Base-by-base conservation (phyloP, 2,888 invertebrate species). In the Ellobium chinense region DNA sequence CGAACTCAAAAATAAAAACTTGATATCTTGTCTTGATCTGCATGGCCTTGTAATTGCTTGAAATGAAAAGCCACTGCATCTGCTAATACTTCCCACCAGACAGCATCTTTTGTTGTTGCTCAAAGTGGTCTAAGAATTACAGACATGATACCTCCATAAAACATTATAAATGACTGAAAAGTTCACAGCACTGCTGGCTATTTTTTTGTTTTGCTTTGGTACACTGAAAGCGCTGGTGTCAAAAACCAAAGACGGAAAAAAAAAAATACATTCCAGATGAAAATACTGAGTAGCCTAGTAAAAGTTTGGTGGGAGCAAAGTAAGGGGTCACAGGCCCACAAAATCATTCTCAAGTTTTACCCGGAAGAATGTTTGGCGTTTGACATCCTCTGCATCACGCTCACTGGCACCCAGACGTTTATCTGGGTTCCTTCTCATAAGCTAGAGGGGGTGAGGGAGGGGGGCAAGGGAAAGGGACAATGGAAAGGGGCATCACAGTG, bases 391-490 rank as follows among this genome's bases (percentile, higher is more conserved):
- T 1, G 81, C 83, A 31, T 83, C 83, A 18, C 69, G 63, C 24
- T 83, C 83, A 37, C 78, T 81, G 60, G 81, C 78, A 36, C 83
- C 81, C 37, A 83, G 70, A 46, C 83, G 80, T 65, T 81, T 83
- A 34, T 81, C 81, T 18, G 82, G 83, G 68, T 83, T 83, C 37
- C 83, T 66, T 21, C 83, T 77, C 83, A 81, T 83, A 7, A 81
- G 81, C 81, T 81, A 78, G n/a, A 73, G 37, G 54, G 46, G 58
- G 29, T 31, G 60, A 72, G 12, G 78, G 24, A 78, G 56, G 77
- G 27, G 36, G 58, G 63, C 24, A 68, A n/a, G 58, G 80, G 27
- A 39, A n/a, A 9, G 39, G n/a, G 65, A 73, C 9, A 27, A 14
- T 36, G 24, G 1, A 0, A 37, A 37, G 24, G 1, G 34, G 24